Evolutionary conservation across 2,797 vertebrate genomes (phyloP), one percentile per base, ranked within the genome.

Genomic region (Geotrypetes seraphini): DNA sequence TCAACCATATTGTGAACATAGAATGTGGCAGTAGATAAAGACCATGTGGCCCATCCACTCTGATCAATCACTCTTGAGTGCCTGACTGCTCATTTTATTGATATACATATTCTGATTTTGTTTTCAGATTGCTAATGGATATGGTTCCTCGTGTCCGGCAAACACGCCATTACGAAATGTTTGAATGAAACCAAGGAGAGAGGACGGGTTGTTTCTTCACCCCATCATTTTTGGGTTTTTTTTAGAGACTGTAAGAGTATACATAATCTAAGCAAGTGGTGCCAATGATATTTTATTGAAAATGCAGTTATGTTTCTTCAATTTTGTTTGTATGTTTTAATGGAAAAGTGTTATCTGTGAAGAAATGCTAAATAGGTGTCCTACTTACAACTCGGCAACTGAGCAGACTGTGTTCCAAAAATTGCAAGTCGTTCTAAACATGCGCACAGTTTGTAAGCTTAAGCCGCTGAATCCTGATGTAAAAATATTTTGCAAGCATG

Each of bases 131-230:
- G 41, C 79, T 98, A 53, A 57, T 81, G 6, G 94, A 99, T 34
- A 97, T 93, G 91, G 68, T 97, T 5, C 94, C 96, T 15, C 83
- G 90, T 0, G 81, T 97, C 36, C 81, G 87, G 72, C 92, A 96
- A 57, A 96, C 92, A 0, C 88, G 87, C 43, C 87, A 95, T 63
- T 99, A 98, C 5, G 93, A 98, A 53, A 91, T 91, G 63, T 97
- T 99, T 14, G 96, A 97, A 64, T 98, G 81, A 96, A 22, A 36
- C n/a, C 17, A 8, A 35, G 42, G 40, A 16, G 10, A 41, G 33
- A 41, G 0, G 4, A 12, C 23, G 25, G 31, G 41, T 46, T n/a
- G 20, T 3, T 12, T 7, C 32, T 19, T 0, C 28, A n/a, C n/a
- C 32, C 27, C 12, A 7, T 11, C 5, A 22, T 33, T 30, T 22